Base-by-base conservation (phyloP, 2,797 vertebrate genomes). In the Diplodus puntazzo region DNA sequence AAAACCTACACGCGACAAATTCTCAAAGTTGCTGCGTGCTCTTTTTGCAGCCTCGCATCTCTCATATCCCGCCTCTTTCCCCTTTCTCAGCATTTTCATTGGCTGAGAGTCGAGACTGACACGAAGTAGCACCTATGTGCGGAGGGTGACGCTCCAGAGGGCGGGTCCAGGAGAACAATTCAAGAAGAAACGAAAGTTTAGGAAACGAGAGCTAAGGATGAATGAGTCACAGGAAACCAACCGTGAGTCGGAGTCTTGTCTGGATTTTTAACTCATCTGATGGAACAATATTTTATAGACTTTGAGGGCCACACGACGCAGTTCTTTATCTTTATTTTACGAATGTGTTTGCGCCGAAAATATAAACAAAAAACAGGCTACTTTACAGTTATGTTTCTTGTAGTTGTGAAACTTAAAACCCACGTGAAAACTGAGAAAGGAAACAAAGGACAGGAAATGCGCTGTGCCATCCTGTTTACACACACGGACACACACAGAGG, bases 1-100 rank as follows among this genome's bases (percentile, higher is more conserved):
- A 23, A 18, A 12, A 13, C 30, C 2, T 1, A 6, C 12, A 27
- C 3, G 3, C 0, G 0, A 1, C 14, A 9, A 5, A n/a, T 0
- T 0, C 0, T 1, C 1, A 11, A 12, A 0, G 3, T 0, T 18
- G 5, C 57, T 49, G 64, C 61, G 66, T 60, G 30, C 2, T 10
- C 1, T n/a, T 5, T 53, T 23, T 4, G 1, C 5, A 21, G 11
- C 11, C 1, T 2, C 0, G 0, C 1, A 1, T n/a, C 2, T 4
- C 0, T 2, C 3, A 64, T 0, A 62, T 0, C 43, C 86, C 86
- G 77, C 86, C 87, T 5, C 53, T 2, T 27, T 21, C 0, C 1
- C 3, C 10, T 42, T 4, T 5, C 18, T 62, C 64, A 0, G 27
- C 0, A 13, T 14, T 65, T 0, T 57, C 10, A 86, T 89, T 91